Evolutionary conservation across 2,797 vertebrate genomes (phyloP).

Genomic region (Cuculus canorus): DNA sequence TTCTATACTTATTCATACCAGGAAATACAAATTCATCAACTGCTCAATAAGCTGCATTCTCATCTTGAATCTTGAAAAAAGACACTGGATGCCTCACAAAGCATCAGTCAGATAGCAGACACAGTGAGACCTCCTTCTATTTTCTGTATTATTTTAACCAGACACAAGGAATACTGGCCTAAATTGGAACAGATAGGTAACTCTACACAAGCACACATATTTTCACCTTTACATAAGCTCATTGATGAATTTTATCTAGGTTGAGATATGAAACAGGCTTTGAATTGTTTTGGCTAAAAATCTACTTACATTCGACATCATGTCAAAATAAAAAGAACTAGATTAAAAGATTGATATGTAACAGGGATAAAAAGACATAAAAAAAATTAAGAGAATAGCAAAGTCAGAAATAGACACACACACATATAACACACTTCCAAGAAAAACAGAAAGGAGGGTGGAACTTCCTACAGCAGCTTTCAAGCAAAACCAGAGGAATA

Average conservation of each 20-base stretch:
- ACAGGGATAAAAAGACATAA: background rate
- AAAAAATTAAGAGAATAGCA: background rate
- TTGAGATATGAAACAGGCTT: background rate
- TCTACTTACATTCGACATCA: background rate
- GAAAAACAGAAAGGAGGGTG: background rate
- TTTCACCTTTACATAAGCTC: background rate
- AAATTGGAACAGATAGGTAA: background rate
- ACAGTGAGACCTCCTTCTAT: background rate
- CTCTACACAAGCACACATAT: background rate
- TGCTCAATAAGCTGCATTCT: background rate
- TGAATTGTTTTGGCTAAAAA: constrained; percentile 9
- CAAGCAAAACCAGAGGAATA: background rate
- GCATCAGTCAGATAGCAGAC: background rate
- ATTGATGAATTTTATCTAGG: background rate
- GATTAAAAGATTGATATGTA: background rate
- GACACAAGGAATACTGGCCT: background rate
- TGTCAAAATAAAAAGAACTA: background rate
- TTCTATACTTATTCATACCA: background rate
- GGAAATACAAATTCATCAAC: background rate
- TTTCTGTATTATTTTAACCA: background rate
- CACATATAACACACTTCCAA: background rate
- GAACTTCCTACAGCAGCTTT: constrained; percentile 1
- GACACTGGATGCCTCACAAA: background rate
- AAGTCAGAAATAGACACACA: background rate
- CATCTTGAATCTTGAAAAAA: background rate